Evolutionary conservation across 2,797 vertebrate species (phyloP).

Genomic region (Cichlasoma orientale): DNA sequence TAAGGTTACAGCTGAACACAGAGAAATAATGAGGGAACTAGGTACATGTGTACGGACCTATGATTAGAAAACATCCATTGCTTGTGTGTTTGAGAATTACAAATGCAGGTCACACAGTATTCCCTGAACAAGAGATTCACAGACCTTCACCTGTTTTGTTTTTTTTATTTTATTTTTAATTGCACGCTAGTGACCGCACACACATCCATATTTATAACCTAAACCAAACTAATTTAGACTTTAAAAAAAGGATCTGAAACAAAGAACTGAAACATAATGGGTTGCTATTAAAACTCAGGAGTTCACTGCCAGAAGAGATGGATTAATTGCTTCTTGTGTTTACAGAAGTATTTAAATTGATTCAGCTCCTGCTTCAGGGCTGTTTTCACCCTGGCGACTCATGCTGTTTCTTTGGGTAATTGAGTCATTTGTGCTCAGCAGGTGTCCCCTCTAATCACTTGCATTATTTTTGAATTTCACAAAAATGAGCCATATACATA

Average conservation of each 20-base stretch:
- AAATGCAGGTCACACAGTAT: constrained; percentile 38
- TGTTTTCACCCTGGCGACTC: neutral
- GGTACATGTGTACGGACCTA: neutral
- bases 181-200: neutral
- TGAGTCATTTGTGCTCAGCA: neutral
- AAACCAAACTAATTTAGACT: neutral
- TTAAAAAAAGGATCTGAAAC: neutral
- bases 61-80: constrained; percentile 31
- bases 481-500: neutral
- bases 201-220: neutral
- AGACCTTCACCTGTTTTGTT: neutral
- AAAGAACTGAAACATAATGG: neutral
- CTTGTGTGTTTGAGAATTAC: constrained; percentile 1
- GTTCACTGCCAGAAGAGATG: neutral
- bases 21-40: neutral
- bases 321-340: neutral
- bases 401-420: neutral
- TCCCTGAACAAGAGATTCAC: neutral
- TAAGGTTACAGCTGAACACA: constrained; percentile 34
- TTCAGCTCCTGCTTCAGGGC: neutral
- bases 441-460: neutral
- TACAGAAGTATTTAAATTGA: constrained; percentile 3
- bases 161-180: neutral
- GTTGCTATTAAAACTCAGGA: neutral
- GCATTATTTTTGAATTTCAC: neutral